phyloP scores from a whole-genome alignment of 2,113 vertebrate species.

The Heterochromis multidens region DNA sequence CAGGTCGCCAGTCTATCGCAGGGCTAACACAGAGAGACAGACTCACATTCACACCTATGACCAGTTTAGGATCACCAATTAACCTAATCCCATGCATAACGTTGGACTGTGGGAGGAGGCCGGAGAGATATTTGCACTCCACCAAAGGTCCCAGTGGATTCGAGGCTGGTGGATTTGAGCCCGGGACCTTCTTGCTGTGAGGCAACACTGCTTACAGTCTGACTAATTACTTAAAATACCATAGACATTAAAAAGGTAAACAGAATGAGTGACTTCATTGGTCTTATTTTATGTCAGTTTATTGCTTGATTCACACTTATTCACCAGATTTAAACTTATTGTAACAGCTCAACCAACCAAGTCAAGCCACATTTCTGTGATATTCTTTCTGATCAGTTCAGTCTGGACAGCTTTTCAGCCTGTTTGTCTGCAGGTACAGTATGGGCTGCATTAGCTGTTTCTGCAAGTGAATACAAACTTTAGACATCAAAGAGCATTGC shows the following conservation, averaged over 20 bases:
- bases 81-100: neutral
- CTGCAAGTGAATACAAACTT: slow-evolving; percentile 21
- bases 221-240: neutral
- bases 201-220: neutral
- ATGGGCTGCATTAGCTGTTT: slow-evolving; percentile 58
- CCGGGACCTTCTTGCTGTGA: neutral
- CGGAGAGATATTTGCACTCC: too few relatives aligned
- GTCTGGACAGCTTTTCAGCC: neutral
- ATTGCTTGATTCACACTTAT: neutral
- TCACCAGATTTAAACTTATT: neutral
- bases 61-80: neutral
- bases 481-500: slow-evolving; percentile 51
- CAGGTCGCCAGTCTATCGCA: too few relatives aligned
- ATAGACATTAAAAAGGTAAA: neutral
- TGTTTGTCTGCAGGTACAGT: slow-evolving; percentile 48
- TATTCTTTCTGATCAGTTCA: slow-evolving; percentile 10
- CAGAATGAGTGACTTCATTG: neutral
- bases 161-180: neutral
- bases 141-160: too few relatives aligned
- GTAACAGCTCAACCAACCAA: neutral
- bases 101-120: neutral
- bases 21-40: too few relatives aligned
- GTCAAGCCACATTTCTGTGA: neutral
- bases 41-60: neutral
- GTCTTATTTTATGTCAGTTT: neutral